Evolutionary conservation across 2,888 invertebrate genomes (phyloP), one percentile per base, ranked within the genome.

Genomic region (Scaptodrosophila latifasciaeformis): DNA sequence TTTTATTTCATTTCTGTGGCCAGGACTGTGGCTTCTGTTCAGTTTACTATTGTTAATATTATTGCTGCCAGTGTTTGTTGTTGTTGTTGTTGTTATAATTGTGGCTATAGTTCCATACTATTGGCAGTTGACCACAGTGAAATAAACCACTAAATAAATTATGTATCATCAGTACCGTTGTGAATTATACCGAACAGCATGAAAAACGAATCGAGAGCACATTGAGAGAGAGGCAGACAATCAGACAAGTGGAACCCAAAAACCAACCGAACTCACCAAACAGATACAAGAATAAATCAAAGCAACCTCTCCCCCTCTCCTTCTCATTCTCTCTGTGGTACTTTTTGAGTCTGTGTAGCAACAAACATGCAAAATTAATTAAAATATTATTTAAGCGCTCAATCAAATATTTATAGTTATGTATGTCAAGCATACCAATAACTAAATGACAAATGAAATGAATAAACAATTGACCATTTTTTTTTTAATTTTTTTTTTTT

Each of bases 141-240:
- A 65, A 65, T 63, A 69, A 78, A 75, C 71, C 74, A 62, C 78
- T 65, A 75, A 78, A 71, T 70, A 78, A 75, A 78, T 78, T 63
- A 78, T 74, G 50, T 53, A 68, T 56, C 58, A 55, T 55, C 47
- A 48, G 57, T 63, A 50, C 56, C 59, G 65, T 55, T 72, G 58
- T 54, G 59, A 63, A 67, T 70, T 67, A 64, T 62, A 65, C 67
- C 35, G 37, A 42, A 47, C 56, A 57, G 43, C 37, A 17, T 43
- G 17, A 18, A 45, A n/a, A 59, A 21, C 45, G 15, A 27, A 57
- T 39, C 31, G 43, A 18, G n/a, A n/a, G n/a, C n/a, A n/a, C n/a
- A n/a, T n/a, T n/a, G n/a, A n/a, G n/a, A n/a, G n/a, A n/a, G 34
- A 3, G 13, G 13, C n/a, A n/a, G n/a, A n/a, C n/a, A n/a, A n/a